Base-by-base conservation (phyloP, 2,113 vertebrate genomes). In the Gadus chalcogrammus region DNA sequence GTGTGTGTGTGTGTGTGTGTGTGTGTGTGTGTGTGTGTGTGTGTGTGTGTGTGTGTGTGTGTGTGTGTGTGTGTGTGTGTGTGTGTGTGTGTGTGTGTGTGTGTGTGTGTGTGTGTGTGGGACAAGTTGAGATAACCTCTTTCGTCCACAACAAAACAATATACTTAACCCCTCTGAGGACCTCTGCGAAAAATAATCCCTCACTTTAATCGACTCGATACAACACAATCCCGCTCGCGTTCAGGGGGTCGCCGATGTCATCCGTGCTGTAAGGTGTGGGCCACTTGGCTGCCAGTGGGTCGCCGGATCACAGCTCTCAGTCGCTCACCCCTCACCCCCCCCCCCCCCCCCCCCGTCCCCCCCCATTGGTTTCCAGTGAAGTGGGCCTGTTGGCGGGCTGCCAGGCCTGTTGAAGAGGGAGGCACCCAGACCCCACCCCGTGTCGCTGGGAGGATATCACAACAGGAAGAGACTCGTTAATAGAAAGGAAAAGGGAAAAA, bases 391-490 rank as follows among this genome's bases (percentile, higher is more conserved):
- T 53, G 74, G 71, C 73, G 74, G 15, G 62, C 15, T 18, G 72
- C 73, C 71, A 79, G 64, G 58, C 67, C 63, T 67, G 68, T 16
- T 55, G 0, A 4, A 35, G 31, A 35, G 31, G 0, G 64, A 27
- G 48, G 70, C 68, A 79, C 65, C 63, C 62, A 72, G 69, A 74
- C 56, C 24, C 27, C 73, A 31, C 55, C 73, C 35, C 70, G 27
- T 48, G 58, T 53, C 64, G 71, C 61, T 60, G 24, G 65, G 63
- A 60, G 73, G 65, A 77, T 71, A 62, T 42, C 38, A 67, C 52
- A 12, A 48, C 52, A 76, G 63, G 66, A 81, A 80, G 67, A 79
- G 67, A 61, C 65, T 11, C 69, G 81, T 76, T 77, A 15, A 64
- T 42, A 73, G 18, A 64, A 38, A 65, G 35, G 67, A 68, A 75